Conservation (phyloP, 2,113 vertebrate species). For the Ictidomys tridecemlineatus region DNA sequence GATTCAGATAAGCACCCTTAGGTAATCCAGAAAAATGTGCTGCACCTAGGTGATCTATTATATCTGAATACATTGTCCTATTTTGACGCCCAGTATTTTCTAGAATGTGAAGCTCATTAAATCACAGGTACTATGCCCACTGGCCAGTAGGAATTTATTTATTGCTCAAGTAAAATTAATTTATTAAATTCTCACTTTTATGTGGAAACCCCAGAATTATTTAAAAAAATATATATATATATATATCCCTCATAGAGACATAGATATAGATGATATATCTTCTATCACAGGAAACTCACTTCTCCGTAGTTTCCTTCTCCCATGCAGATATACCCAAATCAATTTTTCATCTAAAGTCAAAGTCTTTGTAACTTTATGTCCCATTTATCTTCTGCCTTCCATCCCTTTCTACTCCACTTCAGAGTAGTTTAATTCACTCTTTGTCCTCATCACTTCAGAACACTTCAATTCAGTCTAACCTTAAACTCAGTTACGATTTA, state of each 20-base stretch:
- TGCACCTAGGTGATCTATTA: conserved; percentile 67
- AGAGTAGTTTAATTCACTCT: neutral
- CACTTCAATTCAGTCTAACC: neutral
- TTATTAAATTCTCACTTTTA: conserved; percentile 32
- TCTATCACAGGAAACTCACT: neutral
- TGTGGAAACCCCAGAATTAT: neutral
- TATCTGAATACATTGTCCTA: conserved; percentile 18
- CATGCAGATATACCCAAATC: neutral
- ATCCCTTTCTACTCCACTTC: neutral
- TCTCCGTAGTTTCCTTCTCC: neutral
- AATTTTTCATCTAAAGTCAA: neutral
- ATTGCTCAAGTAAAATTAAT: conserved; percentile 12
- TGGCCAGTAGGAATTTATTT: neutral
- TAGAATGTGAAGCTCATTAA: neutral
- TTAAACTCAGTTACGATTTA: neutral
- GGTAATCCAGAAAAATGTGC: conserved; percentile 63
- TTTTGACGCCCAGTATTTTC: conserved; percentile 52
- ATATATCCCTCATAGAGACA: no score
- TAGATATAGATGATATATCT: no score
- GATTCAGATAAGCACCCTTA: conserved; percentile 54
- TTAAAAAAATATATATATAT: neutral
- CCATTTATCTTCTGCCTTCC: neutral
- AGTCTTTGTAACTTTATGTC: neutral
- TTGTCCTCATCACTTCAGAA: neutral
- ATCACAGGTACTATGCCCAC: neutral